These are phyloP conservation scores for Palloptera scutellata DNA, from an alignment of 2,888 invertebrate genomes.

Conservation along the genomic window DNA sequence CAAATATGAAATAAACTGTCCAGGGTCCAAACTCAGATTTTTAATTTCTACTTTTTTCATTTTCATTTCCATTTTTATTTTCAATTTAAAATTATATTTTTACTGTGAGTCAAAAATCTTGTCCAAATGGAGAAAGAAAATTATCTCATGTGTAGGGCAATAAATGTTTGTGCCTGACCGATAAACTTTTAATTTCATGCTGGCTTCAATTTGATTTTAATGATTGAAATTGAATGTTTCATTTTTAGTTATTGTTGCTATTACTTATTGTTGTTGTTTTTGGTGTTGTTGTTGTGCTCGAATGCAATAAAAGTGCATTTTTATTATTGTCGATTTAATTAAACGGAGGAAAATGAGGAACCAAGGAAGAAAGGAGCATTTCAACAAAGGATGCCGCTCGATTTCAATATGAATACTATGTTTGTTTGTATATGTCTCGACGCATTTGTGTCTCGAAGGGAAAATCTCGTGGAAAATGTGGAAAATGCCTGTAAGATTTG, in stretches of 20 bases:
- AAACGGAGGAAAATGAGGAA: slow-evolving; percentile 17
- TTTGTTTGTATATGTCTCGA: background rate
- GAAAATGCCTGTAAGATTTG: too few relatives aligned
- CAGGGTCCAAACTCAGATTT: too few relatives aligned
- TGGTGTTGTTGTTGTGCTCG: slow-evolving; percentile 16
- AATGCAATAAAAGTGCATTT: slow-evolving; percentile 29
- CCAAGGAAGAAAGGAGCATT: slow-evolving; percentile 15
- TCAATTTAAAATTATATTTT: too few relatives aligned
- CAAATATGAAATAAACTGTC: too few relatives aligned
- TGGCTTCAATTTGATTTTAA: background rate
- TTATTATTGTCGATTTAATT: slow-evolving; percentile 31
- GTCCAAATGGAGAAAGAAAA: too few relatives aligned
- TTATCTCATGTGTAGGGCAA: too few relatives aligned
- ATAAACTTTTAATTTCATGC: too few relatives aligned
- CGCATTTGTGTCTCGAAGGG: background rate
- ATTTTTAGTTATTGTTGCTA: background rate
- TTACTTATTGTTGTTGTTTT: slow-evolving; percentile 5
- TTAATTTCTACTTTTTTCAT: too few relatives aligned
- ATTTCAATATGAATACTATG: background rate
- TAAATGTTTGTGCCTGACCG: too few relatives aligned
- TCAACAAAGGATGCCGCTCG: background rate
- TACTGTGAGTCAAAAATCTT: too few relatives aligned
- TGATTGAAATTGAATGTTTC: background rate
- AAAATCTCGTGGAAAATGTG: too few relatives aligned
- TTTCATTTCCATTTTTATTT: too few relatives aligned